Base-by-base conservation (phyloP, 2,113 vertebrate species). In the Tricholaema leucomelas region DNA sequence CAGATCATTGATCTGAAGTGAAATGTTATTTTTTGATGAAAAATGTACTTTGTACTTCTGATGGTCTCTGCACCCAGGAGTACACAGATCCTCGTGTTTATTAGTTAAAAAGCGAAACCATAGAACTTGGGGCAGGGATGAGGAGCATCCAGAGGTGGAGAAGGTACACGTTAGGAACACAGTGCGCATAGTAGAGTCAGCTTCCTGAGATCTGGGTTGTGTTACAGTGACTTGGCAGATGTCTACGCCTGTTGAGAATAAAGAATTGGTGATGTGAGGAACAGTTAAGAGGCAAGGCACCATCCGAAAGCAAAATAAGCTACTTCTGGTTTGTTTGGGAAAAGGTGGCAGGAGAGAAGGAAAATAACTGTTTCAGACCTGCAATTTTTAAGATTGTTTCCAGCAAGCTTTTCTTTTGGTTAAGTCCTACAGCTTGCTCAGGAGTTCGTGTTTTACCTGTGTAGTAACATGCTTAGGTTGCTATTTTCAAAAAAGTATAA, bases 61-160 rank as follows among this genome's bases (percentile, higher is more conserved):
- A 0, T 31, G 10, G 9, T 96, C 30, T 17, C 0, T 83, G 64
- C 96, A 97, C 9, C 0, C 15, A 2, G 81, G 52, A 48, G 23
- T 64, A 36, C 97, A 96, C 50, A 98, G 50, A 31, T n/a, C 66
- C 86, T 98, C 92, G 0, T 95, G 55, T 24, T 35, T 6, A 0
- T 86, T 50, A 12, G 63, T 23, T 15, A 96, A 70, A 35, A 96
- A 96, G 35, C 97, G 98, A 85, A 98, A 98, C 98, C 98, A 98
- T 28, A 97, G 94, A 12, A 91, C 50, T 11, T 61, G 8, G 5
- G 58, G 91, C 7, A 1, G 2, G 15, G 28, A 2, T 0, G 7
- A 8, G 15, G 60, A 17, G 48, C 98, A 98, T 17, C 30, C 80
- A 2, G 12, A 18, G 5, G 71, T 10, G 30, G 84, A 93, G 86